Conservation (phyloP, 2,113 vertebrate genomes). For the Muntiacus reevesi region DNA sequence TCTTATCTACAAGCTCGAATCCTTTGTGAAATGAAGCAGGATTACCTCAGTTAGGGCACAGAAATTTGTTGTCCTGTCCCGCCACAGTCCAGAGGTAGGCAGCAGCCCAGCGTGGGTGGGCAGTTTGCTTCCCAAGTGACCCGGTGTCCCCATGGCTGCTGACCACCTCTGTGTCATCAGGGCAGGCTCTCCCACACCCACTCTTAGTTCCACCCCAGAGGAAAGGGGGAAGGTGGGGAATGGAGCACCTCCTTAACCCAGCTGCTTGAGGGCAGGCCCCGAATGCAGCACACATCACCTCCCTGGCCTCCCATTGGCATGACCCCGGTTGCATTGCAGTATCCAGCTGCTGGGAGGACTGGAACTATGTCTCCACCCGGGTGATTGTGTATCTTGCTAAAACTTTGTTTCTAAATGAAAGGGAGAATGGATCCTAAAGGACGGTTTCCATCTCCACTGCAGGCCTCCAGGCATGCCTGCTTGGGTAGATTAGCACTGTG, state of each 20-base stretch:
- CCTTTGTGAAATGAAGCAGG: neutral
- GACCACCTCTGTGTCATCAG: neutral
- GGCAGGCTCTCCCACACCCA: neutral
- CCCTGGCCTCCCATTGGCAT: neutral
- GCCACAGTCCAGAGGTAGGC: neutral
- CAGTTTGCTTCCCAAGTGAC: neutral
- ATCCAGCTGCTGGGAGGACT: neutral
- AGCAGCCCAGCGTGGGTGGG: neutral
- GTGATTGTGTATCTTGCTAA: neutral
- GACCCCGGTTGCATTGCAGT: neutral
- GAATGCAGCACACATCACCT: rapidly evolving
- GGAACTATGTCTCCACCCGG: neutral
- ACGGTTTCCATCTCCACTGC: neutral
- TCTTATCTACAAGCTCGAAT: neutral
- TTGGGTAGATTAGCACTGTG: neutral
- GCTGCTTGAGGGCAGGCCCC: neutral
- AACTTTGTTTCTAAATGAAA: neutral
- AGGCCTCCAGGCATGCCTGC: no score
- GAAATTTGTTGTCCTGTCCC: neutral
- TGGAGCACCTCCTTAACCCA: neutral
- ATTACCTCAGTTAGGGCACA: neutral
- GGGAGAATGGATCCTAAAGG: neutral
- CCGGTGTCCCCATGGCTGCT: neutral
- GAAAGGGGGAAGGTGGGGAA: neutral
- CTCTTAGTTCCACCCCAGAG: neutral